These are phyloP conservation scores for Gnatocerus cornutus DNA, from an alignment of 2,888 invertebrate species.

Conservation along the genomic window DNA sequence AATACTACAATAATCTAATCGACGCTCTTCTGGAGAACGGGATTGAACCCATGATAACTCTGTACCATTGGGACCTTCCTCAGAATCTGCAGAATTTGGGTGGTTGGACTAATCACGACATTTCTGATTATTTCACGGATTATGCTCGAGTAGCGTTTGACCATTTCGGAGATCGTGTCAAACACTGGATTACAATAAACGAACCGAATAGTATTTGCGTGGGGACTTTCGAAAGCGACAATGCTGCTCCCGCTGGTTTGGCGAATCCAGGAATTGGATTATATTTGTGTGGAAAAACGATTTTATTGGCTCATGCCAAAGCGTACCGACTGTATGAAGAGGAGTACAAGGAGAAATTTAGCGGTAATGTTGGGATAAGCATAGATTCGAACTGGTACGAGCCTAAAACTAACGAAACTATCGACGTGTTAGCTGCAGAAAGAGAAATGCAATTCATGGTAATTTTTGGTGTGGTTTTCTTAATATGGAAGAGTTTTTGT, in stretches of 20 bases:
- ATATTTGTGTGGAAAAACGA: constrained; percentile 78
- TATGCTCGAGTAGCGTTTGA: constrained; percentile 73
- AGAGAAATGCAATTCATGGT: constrained; percentile 30
- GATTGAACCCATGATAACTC: constrained; percentile 76
- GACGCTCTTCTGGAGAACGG: constrained; percentile 71
- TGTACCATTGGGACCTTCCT: constrained; percentile 81
- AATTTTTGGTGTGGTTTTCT: background rate
- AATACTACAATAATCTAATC: constrained; percentile 78
- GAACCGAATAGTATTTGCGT: constrained; percentile 67
- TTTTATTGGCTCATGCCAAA: constrained; percentile 70
- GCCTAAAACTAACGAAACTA: constrained; percentile 13
- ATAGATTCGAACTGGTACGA: constrained; percentile 32
- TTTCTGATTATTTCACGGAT: constrained; percentile 76
- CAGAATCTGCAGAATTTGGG: constrained; percentile 71
- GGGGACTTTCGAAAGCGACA: constrained; percentile 50
- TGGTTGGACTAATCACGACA: constrained; percentile 77
- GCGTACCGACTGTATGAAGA: constrained; percentile 69
- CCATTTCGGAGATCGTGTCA: constrained; percentile 62
- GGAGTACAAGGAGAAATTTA: constrained; percentile 67
- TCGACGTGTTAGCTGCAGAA: constrained; percentile 33
- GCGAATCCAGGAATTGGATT: constrained; percentile 72
- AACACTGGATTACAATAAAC: constrained; percentile 74
- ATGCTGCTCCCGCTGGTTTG: constrained; percentile 65
- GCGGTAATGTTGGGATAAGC: constrained; percentile 61
- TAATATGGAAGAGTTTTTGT: constrained; percentile 30